A percentile compares a stretch with the other conserved stretches of the same genome.
phyloP scores from a whole-genome alignment of 2,888 invertebrate genomes.

The Habrosyne pyritoides region DNA sequence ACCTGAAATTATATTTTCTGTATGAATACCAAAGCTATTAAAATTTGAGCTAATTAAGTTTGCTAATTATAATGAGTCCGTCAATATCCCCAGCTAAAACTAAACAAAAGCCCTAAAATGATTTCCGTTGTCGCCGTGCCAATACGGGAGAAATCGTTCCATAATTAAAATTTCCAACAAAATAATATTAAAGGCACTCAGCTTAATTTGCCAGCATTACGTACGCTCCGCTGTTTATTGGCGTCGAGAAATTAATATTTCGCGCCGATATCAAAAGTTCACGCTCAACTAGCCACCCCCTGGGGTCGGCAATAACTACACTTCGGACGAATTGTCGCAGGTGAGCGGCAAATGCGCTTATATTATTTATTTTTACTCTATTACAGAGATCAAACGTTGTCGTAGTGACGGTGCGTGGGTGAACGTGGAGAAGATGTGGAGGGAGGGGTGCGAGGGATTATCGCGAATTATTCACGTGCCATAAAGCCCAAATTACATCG shows the following conservation, averaged over 20 bases:
- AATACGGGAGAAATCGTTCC: constrained; percentile 56
- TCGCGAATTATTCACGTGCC: constrained; percentile 78
- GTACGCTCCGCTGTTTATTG: constrained; percentile 75
- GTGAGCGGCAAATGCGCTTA: constrained; percentile 76
- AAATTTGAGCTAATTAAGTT: not conserved
- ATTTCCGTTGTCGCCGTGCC: constrained; percentile 35
- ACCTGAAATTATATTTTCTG: not conserved
- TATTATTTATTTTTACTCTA: constrained; percentile 71
- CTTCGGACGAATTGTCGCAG: constrained; percentile 72
- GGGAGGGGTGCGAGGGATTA: constrained; percentile 54
- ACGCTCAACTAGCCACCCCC: constrained; percentile 81
- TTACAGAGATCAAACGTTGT: constrained; percentile 75
- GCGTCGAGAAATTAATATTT: constrained; percentile 82
- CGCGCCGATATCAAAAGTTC: constrained; percentile 81
- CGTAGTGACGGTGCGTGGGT: constrained; percentile 51
- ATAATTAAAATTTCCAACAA: constrained; percentile 73
- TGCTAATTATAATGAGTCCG: not conserved
- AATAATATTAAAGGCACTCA: constrained; percentile 77
- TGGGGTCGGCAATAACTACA: constrained; percentile 70
- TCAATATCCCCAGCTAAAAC: constrained; percentile 8
- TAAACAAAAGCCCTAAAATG: constrained; percentile 34
- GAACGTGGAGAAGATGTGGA: constrained; percentile 18
- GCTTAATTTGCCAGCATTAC: constrained; percentile 80
- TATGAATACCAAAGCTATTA: not conserved
- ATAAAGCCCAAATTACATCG: constrained; percentile 78